These are phyloP conservation scores for Acronicta psi DNA, from an alignment of 2,888 invertebrate species.

Conservation along the genomic window DNA sequence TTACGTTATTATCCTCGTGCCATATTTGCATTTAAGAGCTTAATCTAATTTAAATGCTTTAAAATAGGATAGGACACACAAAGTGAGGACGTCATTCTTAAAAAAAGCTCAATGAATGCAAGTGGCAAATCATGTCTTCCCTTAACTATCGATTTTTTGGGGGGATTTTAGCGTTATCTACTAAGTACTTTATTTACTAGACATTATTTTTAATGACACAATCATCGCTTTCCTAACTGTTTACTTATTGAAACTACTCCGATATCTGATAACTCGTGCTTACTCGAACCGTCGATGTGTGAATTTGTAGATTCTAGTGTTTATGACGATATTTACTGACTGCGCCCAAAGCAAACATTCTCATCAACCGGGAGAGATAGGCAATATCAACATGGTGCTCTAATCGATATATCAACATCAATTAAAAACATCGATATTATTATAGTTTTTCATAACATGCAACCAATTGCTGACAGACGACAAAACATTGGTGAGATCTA, in stretches of 20 bases:
- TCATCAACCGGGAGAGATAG: constrained; percentile 73
- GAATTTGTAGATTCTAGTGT: constrained; percentile 48
- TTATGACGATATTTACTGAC: constrained; percentile 66
- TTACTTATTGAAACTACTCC: constrained; percentile 24
- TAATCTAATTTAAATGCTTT: no score
- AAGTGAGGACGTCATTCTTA: no score
- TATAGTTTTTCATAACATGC: constrained; percentile 35
- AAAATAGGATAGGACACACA: no score
- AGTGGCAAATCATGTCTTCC: no score
- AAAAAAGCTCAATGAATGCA: no score
- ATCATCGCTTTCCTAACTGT: constrained; percentile 12
- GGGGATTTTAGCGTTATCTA: no score
- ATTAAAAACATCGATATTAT: constrained; percentile 43
- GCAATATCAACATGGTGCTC: constrained; percentile 61
- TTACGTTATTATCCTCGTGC: no score
- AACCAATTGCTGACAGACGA: constrained; percentile 10
- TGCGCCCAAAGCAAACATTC: constrained; percentile 75
- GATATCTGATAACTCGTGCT: constrained; percentile 26
- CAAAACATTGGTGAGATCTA: constrained; percentile 7
- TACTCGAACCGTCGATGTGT: constrained; percentile 33
- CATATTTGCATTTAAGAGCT: no score
- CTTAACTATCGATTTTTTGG: no score
- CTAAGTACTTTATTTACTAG: constrained; percentile 8
- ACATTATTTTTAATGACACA: constrained; percentile 26
- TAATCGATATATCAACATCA: constrained; percentile 47